phyloP scores from a whole-genome alignment of 1,140 invertebrate genomes.

The Achatina immaculata region DNA sequence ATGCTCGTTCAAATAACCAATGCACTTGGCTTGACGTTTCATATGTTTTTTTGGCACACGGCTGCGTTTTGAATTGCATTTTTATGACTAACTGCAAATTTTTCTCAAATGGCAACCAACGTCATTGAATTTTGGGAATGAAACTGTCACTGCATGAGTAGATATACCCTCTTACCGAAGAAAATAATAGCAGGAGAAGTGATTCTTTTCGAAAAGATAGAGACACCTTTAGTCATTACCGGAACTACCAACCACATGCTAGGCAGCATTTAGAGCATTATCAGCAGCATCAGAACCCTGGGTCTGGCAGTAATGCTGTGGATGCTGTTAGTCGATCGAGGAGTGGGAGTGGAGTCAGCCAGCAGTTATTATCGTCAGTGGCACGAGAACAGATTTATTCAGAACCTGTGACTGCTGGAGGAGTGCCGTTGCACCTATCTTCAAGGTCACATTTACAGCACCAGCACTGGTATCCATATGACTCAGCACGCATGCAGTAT shows the following conservation, averaged over 20 bases:
- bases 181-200: not conserved
- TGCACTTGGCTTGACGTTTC: not conserved
- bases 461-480: not conserved
- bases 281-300: not conserved
- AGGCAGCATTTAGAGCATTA: not conserved
- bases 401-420: not conserved
- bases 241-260: not conserved
- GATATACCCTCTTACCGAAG: not conserved
- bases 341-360: not conserved
- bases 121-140: not conserved
- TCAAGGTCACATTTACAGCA: not conserved
- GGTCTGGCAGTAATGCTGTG: not conserved
- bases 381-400: not conserved
- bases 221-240: not conserved
- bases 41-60: not conserved
- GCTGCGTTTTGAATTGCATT: not conserved
- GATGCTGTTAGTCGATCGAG: not conserved
- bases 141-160: not conserved
- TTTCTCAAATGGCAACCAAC: too few species aligned
- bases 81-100: not conserved
- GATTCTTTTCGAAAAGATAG: not conserved
- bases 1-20: not conserved
- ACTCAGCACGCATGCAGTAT: not conserved
- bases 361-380: not conserved
- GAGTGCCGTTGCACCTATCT: not conserved